phyloP scores from a whole-genome alignment of 2,113 vertebrate species.

The Nycticorax nycticorax region DNA sequence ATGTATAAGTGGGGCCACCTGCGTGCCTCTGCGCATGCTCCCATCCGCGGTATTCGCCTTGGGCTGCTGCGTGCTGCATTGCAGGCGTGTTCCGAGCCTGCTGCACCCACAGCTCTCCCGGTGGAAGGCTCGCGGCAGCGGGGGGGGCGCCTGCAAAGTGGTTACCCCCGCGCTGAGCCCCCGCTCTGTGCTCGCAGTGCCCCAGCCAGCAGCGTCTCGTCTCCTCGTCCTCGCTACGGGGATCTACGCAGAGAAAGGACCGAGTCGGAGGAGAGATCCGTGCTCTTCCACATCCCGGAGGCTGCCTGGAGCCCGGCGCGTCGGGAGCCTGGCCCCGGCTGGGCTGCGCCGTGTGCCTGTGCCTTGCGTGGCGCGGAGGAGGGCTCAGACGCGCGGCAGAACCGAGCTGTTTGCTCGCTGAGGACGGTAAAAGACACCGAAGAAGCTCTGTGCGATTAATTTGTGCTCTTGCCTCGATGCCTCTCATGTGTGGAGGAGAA shows the following conservation, averaged over 20 bases:
- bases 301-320: not conserved
- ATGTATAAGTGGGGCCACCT: too few relatives aligned
- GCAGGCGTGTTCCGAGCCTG: not conserved
- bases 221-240: not conserved
- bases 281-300: fast-evolving
- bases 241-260: not conserved
- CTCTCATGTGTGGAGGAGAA: conserved; percentile 46
- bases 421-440: not conserved
- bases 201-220: not conserved
- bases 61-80: fast-evolving
- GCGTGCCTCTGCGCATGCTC: not conserved
- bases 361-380: fast-evolving
- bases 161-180: fast-evolving
- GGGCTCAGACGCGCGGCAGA: not conserved
- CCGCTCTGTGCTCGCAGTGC: not conserved
- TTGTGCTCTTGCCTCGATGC: conserved; percentile 32
- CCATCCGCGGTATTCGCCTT: too few relatives aligned
- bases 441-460: not conserved
- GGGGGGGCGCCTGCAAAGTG: too few relatives aligned
- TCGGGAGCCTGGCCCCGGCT: fast-evolving
- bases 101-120: not conserved
- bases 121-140: not conserved
- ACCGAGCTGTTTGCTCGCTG: not conserved
- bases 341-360: fast-evolving
- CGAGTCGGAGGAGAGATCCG: fast-evolving